A percentile compares a stretch with the other conserved stretches of the same genome.
Evolutionary conservation across 1,140 invertebrate species (phyloP).

Genomic region (Drosophila nikananu): DNA sequence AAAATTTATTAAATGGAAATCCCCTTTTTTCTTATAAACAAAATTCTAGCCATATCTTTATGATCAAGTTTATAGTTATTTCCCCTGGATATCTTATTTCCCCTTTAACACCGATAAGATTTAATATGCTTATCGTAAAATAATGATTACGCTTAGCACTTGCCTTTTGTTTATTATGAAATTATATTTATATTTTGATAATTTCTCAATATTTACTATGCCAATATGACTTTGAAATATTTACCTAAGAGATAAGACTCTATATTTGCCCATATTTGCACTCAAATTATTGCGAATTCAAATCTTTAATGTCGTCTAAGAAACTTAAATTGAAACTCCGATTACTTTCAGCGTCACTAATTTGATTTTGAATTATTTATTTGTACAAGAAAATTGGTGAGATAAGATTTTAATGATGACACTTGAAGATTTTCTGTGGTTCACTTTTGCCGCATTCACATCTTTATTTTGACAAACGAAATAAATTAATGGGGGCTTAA

Average conservation of each 20-base stretch:
- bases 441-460: conserved; percentile 1
- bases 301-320: conserved; percentile 14
- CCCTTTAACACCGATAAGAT: background rate
- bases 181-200: conserved; percentile 14
- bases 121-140: background rate
- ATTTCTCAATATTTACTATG: conserved; percentile 2
- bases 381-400: conserved; percentile 16
- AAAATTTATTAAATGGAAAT: background rate
- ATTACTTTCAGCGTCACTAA: conserved; percentile 14
- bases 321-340: conserved; percentile 2
- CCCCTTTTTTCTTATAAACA: background rate
- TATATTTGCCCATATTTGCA: conserved; percentile 8
- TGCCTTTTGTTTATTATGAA: background rate
- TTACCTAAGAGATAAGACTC: conserved; percentile 6
- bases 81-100: background rate
- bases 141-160: background rate
- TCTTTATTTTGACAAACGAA: conserved; percentile 22
- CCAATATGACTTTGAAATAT: conserved; percentile 1
- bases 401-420: conserved; percentile 29
- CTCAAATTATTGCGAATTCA: conserved; percentile 12
- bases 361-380: conserved; percentile 37
- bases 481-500: conserved; percentile 23
- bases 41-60: background rate
- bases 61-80: background rate
- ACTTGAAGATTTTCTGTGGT: conserved; percentile 11